Percentiles rank a stretch among this genome's conserved stretches.
phyloP scores from a whole-genome alignment of 2,888 invertebrate genomes.

The Troides aeacus region DNA sequence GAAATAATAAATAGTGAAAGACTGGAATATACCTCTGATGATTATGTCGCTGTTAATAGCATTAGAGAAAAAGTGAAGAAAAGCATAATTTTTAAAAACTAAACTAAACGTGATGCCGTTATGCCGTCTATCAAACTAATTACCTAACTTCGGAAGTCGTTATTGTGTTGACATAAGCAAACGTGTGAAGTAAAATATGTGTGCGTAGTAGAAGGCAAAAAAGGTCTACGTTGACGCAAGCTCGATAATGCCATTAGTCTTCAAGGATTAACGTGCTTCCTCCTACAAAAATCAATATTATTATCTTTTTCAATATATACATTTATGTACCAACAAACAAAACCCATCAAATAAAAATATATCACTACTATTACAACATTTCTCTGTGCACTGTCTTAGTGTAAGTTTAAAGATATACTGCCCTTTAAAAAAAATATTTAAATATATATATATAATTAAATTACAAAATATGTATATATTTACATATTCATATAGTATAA shows the following conservation, averaged over 20 bases:
- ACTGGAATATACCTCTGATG: too few species aligned
- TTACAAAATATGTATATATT: too few species aligned
- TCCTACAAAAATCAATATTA: constrained; percentile 3
- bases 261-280: constrained; percentile 17
- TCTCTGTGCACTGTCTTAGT: not conserved
- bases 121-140: constrained; percentile 22
- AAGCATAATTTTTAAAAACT: constrained; percentile 13
- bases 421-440: too few species aligned
- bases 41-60: too few species aligned
- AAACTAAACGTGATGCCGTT: not conserved
- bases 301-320: not conserved
- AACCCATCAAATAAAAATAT: not conserved
- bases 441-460: too few species aligned
- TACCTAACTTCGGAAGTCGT: constrained; percentile 37
- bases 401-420: too few species aligned
- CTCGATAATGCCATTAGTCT: constrained; percentile 3
- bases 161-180: constrained; percentile 38
- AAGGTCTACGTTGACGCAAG: not conserved
- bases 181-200: constrained; percentile 32
- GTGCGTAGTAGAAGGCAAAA: constrained; percentile 6
- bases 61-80: too few species aligned
- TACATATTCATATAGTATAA: too few species aligned
- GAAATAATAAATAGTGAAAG: too few species aligned
- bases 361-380: not conserved
- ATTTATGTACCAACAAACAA: not conserved